Evolutionary conservation across 2,113 vertebrate species (phyloP).

Genomic region (Butorides virescens): DNA sequence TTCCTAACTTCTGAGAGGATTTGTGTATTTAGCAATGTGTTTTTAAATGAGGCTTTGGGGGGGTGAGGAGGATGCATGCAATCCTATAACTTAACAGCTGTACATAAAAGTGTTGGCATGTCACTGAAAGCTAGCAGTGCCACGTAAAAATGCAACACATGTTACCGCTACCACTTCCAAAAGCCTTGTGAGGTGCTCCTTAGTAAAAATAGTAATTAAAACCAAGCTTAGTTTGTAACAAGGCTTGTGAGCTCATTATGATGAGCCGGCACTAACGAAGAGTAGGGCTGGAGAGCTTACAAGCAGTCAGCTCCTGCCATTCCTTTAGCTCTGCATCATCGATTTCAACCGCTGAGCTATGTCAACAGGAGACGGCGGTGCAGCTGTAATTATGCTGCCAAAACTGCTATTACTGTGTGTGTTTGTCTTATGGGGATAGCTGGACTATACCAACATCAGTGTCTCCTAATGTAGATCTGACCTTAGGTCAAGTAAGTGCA

Average conservation of each 20-base stretch:
- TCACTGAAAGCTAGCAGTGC: neutral
- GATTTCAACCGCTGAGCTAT: neutral
- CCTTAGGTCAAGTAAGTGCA: too few relatives aligned
- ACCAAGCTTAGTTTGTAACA: neutral
- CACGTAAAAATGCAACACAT: neutral
- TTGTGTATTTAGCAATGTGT: neutral
- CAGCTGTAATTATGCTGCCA: neutral
- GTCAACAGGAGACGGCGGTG: neutral
- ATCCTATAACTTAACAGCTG: neutral
- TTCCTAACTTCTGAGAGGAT: neutral
- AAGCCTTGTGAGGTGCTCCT: neutral
- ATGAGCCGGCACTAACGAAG: neutral
- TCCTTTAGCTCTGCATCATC: neutral
- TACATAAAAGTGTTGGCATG: neutral
- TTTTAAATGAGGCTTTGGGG: neutral
- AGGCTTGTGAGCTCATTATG: neutral
- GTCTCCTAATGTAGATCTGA: neutral
- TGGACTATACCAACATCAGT: neutral
- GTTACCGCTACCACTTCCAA: neutral
- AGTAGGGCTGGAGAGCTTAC: neutral
- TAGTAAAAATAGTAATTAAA: neutral
- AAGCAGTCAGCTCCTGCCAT: neutral
- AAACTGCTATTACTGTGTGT: neutral
- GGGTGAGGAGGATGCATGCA: neutral
- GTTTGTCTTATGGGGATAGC: neutral